Conservation (phyloP, 92 coral and sea anemone species). For the Diadumene lineata region DNA sequence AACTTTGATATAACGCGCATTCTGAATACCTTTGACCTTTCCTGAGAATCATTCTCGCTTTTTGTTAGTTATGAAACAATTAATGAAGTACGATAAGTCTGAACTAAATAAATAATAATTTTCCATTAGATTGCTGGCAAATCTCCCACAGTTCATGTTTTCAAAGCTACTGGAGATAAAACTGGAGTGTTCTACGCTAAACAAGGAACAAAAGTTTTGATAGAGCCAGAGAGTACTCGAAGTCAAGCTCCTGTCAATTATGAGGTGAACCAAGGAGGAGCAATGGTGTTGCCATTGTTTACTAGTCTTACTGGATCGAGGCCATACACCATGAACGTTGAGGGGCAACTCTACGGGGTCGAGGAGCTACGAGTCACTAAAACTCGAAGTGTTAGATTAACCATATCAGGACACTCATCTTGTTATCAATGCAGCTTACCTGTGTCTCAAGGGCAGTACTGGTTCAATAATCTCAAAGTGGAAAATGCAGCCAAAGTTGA, state of each 20-base stretch:
- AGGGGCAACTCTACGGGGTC: conserved; percentile 51
- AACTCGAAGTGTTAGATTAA: conserved; percentile 37
- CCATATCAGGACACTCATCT: conserved; percentile 41
- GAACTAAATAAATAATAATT: background rate
- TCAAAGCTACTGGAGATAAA: conserved; percentile 51
- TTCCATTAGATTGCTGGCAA: conserved; percentile 30
- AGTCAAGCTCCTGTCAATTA: conserved; percentile 53
- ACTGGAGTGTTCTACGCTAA: conserved; percentile 49
- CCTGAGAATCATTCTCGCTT: background rate
- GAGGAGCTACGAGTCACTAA: conserved; percentile 46
- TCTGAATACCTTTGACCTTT: too few species aligned
- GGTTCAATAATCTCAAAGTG: conserved; percentile 49
- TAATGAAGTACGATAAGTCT: background rate
- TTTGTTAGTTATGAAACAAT: background rate
- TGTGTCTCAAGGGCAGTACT: conserved; percentile 40
- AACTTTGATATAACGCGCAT: too few species aligned
- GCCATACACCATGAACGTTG: conserved; percentile 35
- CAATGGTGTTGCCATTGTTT: conserved; percentile 38
- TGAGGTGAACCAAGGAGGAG: conserved; percentile 48
- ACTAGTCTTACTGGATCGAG: conserved; percentile 49
- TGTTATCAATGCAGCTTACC: conserved; percentile 49
- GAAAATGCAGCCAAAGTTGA: conserved; percentile 49
- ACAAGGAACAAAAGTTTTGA: conserved; percentile 43
- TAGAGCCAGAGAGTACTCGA: conserved; percentile 48
- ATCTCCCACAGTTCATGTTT: conserved; percentile 35